Evolutionary conservation across 1,140 invertebrate species (phyloP), one percentile per base, ranked within the genome.

Genomic region (Tribolium madens): DNA sequence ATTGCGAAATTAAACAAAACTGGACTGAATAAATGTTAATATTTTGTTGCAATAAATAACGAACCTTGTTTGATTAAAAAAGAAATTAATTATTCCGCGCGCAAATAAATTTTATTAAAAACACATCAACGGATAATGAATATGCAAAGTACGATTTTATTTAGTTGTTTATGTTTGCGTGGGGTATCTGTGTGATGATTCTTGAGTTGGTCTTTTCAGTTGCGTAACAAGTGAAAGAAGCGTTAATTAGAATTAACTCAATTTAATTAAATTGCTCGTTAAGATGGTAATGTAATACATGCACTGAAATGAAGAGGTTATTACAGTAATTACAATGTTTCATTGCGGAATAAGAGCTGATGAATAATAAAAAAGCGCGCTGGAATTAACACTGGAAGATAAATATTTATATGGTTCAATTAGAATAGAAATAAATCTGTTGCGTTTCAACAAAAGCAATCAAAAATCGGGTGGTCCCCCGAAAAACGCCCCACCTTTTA

Each of bases 321-420:
- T 64, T 64, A 64, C 57, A 64, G 57, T 64, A 64, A 64, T 64
- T 64, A 64, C 57, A 64, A 64, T 64, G 57, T 64, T 64, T 64
- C 57, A 64, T 64, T 64, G 57, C 57, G 26, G 26, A 33, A 64
- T 64, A 64, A 33, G 26, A 64, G 26, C 52, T 18, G 52, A 17
- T 21, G 52, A 21, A 57, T 15, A 57, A 57, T 18, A 18, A 57
- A 57, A 36, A 42, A 42, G 36, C 36, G 36, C 52, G 14, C 5
- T n/a, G 9, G 52, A 57, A 57, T 57, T 6, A 57, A 57, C 57
- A 64, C 18, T 33, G 57, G 26, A 26, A 64, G 36, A 64, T 64
- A 64, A 64, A 64, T 64, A 64, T 64, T 60, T 60, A 60, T 60
- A n/a, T 17, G 26, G 53, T 60, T 31, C 57, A 64, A 33, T 64